Percentiles rank a stretch among this genome's conserved stretches.
These are phyloP conservation scores for Pocota personata DNA, from an alignment of 2,888 invertebrate species.

Conservation along the genomic window DNA sequence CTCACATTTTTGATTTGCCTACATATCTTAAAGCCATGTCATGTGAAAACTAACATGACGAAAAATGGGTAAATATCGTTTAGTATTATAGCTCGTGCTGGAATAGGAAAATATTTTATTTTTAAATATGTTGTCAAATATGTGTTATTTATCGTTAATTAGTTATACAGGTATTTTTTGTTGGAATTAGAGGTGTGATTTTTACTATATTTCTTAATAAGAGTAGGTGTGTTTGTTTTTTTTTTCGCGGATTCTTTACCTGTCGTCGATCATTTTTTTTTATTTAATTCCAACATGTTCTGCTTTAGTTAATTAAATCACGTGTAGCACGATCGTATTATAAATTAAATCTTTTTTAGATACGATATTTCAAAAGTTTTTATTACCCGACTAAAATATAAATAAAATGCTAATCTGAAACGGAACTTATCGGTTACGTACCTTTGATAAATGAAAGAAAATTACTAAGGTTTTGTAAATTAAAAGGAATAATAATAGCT, in stretches of 20 bases:
- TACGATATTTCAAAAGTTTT: background rate
- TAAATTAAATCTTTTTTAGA: background rate
- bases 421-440: background rate
- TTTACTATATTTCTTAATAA: background rate
- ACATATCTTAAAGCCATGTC: background rate
- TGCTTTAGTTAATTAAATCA: background rate
- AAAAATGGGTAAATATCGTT: background rate
- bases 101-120: conserved; percentile 1
- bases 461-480: too few species aligned
- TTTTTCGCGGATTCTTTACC: background rate
- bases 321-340: background rate
- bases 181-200: background rate
- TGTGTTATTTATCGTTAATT: conserved; percentile 27
- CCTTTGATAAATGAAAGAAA: background rate
- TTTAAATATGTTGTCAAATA: conserved; percentile 29
- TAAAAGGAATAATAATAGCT: too few species aligned
- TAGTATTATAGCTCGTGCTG: background rate
- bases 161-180: background rate
- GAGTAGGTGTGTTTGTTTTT: conserved; percentile 6
- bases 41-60: background rate
- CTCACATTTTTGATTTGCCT: background rate
- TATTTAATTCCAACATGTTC: background rate
- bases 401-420: background rate
- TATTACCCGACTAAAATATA: background rate
- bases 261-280: background rate